Percentiles rank a stretch among this genome's conserved stretches.
Conservation (phyloP, 1,140 invertebrate genomes). For the Agraylea sexmaculata region DNA sequence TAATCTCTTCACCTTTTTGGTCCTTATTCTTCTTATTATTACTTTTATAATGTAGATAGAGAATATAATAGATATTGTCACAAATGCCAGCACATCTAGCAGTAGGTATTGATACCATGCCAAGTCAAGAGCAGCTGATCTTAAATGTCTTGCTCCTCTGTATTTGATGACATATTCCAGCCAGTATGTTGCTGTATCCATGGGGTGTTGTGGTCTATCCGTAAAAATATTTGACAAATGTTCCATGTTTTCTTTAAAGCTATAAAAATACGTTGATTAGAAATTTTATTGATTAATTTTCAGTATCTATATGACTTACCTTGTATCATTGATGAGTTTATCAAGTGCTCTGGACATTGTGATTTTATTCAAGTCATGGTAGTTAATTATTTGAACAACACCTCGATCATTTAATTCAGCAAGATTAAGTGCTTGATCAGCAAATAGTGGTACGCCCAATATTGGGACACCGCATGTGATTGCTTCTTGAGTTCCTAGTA, state of each 20-base stretch:
- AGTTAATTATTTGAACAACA: slow-evolving; percentile 27
- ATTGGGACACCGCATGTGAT: slow-evolving; percentile 41
- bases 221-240: slow-evolving; percentile 28
- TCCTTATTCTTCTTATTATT: no score
- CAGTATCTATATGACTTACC: no score
- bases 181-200: slow-evolving; percentile 41
- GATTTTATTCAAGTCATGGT: slow-evolving; percentile 27
- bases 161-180: slow-evolving; percentile 45
- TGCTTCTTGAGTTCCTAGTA: slow-evolving; percentile 45
- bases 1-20: no score
- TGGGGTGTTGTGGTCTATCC: slow-evolving; percentile 33
- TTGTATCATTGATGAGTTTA: slow-evolving; percentile 32
- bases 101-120: slow-evolving; percentile 45
- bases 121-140: slow-evolving; percentile 38
- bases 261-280: slow-evolving; percentile 9
- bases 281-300: no score
- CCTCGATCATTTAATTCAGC: slow-evolving; percentile 32
- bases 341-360: slow-evolving; percentile 28
- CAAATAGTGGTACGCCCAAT: slow-evolving; percentile 47
- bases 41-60: no score
- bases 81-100: slow-evolving; percentile 38
- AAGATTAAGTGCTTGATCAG: slow-evolving; percentile 46
- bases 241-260: slow-evolving; percentile 25
- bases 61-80: slow-evolving; percentile 3
- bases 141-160: slow-evolving; percentile 42